A percentile compares a stretch with the other conserved stretches of the same genome.
Conservation (phyloP, 2,113 vertebrate genomes). For the Struthio camelus region DNA sequence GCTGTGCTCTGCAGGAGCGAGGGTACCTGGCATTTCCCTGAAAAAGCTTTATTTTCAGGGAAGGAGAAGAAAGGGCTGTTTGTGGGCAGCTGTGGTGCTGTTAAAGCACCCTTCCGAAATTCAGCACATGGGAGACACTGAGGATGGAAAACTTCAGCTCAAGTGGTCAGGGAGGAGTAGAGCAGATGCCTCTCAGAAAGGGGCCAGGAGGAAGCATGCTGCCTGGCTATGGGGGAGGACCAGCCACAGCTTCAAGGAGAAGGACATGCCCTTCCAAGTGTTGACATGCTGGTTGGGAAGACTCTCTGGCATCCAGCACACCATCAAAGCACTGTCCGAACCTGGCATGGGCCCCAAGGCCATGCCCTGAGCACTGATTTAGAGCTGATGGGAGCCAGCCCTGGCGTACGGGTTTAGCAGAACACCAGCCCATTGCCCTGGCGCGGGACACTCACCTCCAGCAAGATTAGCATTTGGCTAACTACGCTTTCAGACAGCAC, state of each 20-base stretch:
- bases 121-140: rapidly evolving
- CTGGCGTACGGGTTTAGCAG: neutral
- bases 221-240: neutral
- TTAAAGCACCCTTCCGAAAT: neutral
- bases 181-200: neutral
- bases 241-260: neutral
- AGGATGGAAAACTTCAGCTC: neutral
- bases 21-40: neutral
- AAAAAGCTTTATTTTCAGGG: neutral
- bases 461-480: neutral
- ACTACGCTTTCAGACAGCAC: neutral
- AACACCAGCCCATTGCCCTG: neutral
- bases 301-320: neutral
- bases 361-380: neutral
- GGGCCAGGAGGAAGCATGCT: neutral
- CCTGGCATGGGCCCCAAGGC: neutral
- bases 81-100: neutral
- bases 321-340: slow-evolving; percentile 37
- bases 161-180: neutral
- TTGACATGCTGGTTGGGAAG: neutral
- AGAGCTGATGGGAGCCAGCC: neutral
- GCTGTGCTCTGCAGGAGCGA: neutral
- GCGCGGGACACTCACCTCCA: rapidly evolving
- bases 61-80: neutral
- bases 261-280: neutral